Conservation (phyloP, 2,888 invertebrate genomes). For the Diadegma fenestrale region DNA sequence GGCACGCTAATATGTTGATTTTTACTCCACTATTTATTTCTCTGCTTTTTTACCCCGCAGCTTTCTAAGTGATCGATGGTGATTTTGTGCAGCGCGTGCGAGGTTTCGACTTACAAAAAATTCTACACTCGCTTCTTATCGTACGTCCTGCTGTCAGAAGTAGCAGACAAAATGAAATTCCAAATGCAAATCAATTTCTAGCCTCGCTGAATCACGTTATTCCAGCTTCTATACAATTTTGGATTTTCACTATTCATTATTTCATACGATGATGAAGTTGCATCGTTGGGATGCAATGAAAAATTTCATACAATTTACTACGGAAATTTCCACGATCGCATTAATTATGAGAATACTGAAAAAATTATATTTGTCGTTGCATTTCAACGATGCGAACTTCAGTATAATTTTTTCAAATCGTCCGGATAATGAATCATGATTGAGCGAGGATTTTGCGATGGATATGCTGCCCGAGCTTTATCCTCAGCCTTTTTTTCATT, state of each 20-base stretch:
- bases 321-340: too few relatives aligned
- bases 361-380: too few relatives aligned
- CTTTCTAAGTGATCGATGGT: constrained; percentile 17
- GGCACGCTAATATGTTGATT: constrained; percentile 5
- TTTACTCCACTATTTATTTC: constrained; percentile 14
- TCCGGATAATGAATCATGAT: background rate
- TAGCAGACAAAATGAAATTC: background rate
- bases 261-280: too few relatives aligned
- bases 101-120: background rate
- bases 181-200: background rate
- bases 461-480: too few relatives aligned
- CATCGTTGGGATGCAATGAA: too few relatives aligned
- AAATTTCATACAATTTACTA: too few relatives aligned
- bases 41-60: background rate
- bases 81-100: background rate
- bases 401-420: too few relatives aligned
- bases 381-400: too few relatives aligned
- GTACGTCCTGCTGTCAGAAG: background rate
- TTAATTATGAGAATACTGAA: too few relatives aligned
- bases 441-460: background rate
- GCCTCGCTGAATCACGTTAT: background rate
- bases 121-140: background rate
- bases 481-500: background rate
- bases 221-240: background rate
- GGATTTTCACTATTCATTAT: background rate